Evolutionary conservation across 2,888 invertebrate genomes (phyloP), one percentile per base, ranked within the genome.

Genomic region (Acanthacorydalis orientalis): DNA sequence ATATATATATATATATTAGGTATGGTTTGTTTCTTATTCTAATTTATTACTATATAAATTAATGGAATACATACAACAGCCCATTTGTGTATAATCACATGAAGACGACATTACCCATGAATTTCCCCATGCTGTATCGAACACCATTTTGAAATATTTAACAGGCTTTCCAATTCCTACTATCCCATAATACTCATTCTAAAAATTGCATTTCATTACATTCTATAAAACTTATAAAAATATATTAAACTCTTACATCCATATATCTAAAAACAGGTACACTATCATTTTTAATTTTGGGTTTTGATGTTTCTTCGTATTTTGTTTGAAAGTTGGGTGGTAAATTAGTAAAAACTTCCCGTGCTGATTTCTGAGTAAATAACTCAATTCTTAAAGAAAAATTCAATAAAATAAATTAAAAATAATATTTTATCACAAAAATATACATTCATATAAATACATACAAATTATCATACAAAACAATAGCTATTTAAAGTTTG

Each of bases 111-210:
- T 59, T 12, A 73, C 55, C 68, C 69, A 72, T 4, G 64, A 57
- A 43, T 67, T 59, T 4, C 59, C 57, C 71, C 72, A 73, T 2
- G 69, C 61, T 2, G 72, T 71, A 51, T 71, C 72, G 52, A 73
- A 69, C 34, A 64, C 57, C 23, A 73, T 64, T 53, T 68, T 67
- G 51, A 72, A 64, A 32, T 55, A 54, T 55, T 70, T 64, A 1
- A 67, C 65, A 31, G 70, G 71, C 42, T 62, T 58, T 37, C 72
- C 72, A 31, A 72, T 59, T 7, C 60, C 57, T 15, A 72, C 59
- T 48, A 59, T 47, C 12, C 68, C 71, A 58, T 69, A 72, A 57
- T 69, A 70, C 57, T 73, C 69, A 35, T 61, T 57, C 72, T 73
- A 53, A 10, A 59, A n/a, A n/a, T n/a, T n/a, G n/a, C n/a, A n/a